Evolutionary conservation across 1,140 invertebrate genomes (phyloP), one percentile per base, ranked within the genome.

Genomic region (Rhopalosiphum maidis): DNA sequence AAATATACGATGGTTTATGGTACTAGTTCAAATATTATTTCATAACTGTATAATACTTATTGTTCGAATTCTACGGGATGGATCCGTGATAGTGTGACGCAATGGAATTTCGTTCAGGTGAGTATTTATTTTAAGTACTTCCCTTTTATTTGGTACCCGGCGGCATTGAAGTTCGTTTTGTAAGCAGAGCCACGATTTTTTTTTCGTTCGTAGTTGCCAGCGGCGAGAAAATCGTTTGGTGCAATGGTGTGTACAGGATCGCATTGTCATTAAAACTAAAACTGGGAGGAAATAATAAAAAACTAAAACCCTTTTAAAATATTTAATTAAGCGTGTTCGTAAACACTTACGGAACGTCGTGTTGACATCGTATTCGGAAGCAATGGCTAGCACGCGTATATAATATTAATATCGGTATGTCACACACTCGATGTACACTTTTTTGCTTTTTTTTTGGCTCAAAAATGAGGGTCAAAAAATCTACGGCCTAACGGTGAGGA

Each of bases 271-370:
- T 51, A 87, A 87, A 86, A 86, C 37, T 37, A 41, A 85, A 37
- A 82, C 35, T 37, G 77, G 77, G 35, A 21, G 35, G 35, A 37
- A 82, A 48, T n/a, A 37, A 37, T 37, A 82, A 37, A 82, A 88
- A 18, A 88, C n/a, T 11, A 46, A 88, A 89, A 89, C 88, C 51
- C 35, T 55, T 55, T 51, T 83, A 83, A 92, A 92, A 92, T 83
- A 92, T 92, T 92, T 92, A 92, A 92, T 92, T 92, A 92, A n/a
- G 35, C 22, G 77, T 46, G 60, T 83, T 92, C 91, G n/a, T 89
- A 89, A 89, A 89, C 88, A 89, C 88, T 89, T 55, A n/a, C 51
- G 88, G 48, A 54, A 89, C n/a, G 48, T 89, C 88, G 51, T 15
- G 88, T 55, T 23, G 30, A 77, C 60, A 35, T 55, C 83, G 83